Percentiles rank a stretch among this genome's conserved stretches.
Conservation (phyloP, 1,140 invertebrate species). For the Drosophila baimaii region DNA sequence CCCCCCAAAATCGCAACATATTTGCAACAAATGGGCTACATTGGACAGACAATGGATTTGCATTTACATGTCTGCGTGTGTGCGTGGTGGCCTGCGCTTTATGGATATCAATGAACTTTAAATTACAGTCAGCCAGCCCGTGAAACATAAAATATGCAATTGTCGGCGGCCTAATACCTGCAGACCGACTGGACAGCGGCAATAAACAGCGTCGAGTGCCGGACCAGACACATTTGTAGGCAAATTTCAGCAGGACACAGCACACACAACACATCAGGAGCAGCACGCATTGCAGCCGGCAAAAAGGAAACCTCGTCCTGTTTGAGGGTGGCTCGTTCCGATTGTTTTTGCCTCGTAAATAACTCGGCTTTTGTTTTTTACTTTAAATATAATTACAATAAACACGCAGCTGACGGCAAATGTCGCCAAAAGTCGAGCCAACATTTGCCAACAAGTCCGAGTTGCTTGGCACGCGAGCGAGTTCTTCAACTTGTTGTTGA, state of each 20-base stretch:
- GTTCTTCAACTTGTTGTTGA: conserved; percentile 25
- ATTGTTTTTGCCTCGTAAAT: conserved; percentile 58
- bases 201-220: conserved; percentile 64
- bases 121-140: conserved; percentile 63
- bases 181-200: conserved; percentile 15
- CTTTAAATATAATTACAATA: conserved; percentile 78
- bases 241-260: conserved; percentile 65
- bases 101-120: conserved; percentile 83
- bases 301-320: conserved; percentile 29
- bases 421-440: conserved; percentile 57
- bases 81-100: conserved; percentile 57
- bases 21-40: conserved; percentile 68
- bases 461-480: conserved; percentile 58
- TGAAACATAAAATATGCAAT: conserved; percentile 77
- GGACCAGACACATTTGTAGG: conserved; percentile 77
- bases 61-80: conserved; percentile 37
- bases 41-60: conserved; percentile 59
- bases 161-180: conserved; percentile 71
- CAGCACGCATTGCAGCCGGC: conserved; percentile 55
- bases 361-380: conserved; percentile 59
- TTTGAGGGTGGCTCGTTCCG: conserved; percentile 15
- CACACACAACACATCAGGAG: conserved; percentile 50
- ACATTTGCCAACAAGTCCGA: conserved; percentile 64
- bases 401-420: conserved; percentile 67
- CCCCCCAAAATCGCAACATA: conserved; percentile 60